Evolutionary conservation across 2,113 vertebrate genomes (phyloP).

Genomic region (Cryptotis parvus): DNA sequence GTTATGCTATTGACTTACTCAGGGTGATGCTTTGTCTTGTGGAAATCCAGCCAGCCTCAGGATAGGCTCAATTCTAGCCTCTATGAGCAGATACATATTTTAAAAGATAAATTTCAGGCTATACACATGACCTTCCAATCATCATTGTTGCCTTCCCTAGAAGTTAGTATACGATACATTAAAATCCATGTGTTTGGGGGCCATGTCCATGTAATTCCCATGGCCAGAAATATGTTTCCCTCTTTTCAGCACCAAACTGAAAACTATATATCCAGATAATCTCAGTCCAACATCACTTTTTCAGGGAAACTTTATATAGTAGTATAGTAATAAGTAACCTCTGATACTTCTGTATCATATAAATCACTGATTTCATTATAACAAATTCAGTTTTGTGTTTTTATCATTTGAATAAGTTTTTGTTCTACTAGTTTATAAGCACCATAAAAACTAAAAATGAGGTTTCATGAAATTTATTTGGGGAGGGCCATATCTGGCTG

Average conservation of each 20-base stretch:
- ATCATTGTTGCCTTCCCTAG: neutral
- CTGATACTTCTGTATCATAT: neutral
- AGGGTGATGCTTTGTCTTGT: neutral
- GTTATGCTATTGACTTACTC: neutral
- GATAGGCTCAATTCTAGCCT: neutral
- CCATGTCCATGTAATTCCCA: neutral
- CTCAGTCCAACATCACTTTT: neutral
- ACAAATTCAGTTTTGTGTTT: neutral
- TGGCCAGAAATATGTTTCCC: neutral
- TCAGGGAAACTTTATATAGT: conserved; percentile 4
- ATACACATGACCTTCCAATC: neutral
- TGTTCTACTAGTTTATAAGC: neutral
- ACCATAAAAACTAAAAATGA: neutral
- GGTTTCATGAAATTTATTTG: neutral
- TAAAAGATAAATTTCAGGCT: neutral
- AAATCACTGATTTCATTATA: neutral
- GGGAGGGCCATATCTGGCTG: too few species aligned
- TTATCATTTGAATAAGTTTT: neutral
- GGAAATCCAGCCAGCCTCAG: neutral
- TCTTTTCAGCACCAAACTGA: conserved; percentile 11
- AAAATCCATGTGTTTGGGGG: neutral
- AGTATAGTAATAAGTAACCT: neutral
- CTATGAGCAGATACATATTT: neutral
- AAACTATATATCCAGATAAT: neutral
- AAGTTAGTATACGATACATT: neutral